Evolutionary conservation across 2,113 vertebrate genomes (phyloP).

Genomic region (Dunckerocampus dactyliophorus): DNA sequence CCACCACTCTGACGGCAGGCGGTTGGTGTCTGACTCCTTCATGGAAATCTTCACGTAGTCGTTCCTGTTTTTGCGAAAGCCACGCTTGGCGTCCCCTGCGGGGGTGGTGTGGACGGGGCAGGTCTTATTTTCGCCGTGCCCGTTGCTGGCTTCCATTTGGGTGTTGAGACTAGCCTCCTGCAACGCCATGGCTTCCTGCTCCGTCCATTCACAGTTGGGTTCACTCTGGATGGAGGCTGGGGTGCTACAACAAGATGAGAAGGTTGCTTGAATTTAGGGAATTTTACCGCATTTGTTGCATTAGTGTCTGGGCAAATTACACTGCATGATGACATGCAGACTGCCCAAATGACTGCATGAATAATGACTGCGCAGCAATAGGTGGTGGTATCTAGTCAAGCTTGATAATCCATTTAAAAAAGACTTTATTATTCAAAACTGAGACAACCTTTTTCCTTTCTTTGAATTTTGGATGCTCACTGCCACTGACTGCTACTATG

Average conservation of each 20-base stretch:
- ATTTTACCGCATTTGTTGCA: neutral
- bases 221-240: slow-evolving; percentile 25
- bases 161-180: slow-evolving; percentile 72
- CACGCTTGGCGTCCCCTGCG: slow-evolving; percentile 74
- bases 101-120: slow-evolving; percentile 70
- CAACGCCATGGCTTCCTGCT: slow-evolving; percentile 51
- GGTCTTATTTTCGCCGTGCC: slow-evolving; percentile 52
- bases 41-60: slow-evolving; percentile 92
- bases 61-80: slow-evolving; percentile 82
- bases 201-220: slow-evolving; percentile 45
- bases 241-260: slow-evolving; percentile 21
- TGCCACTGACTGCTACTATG: no score
- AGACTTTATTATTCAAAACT: no score
- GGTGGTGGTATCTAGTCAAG: no score
- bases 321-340: slow-evolving; percentile 10
- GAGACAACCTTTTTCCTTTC: no score
- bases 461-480: no score
- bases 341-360: no score
- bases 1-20: slow-evolving; percentile 93
- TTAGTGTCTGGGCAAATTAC: neutral
- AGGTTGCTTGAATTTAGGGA: neutral
- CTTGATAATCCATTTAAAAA: no score
- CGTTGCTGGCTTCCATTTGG: slow-evolving; percentile 68
- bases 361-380: no score
- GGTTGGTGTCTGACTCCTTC: slow-evolving; percentile 80